Evolutionary conservation across 2,113 vertebrate species (phyloP), one percentile per base, ranked within the genome.

Genomic region (Stigmatopora argus): DNA sequence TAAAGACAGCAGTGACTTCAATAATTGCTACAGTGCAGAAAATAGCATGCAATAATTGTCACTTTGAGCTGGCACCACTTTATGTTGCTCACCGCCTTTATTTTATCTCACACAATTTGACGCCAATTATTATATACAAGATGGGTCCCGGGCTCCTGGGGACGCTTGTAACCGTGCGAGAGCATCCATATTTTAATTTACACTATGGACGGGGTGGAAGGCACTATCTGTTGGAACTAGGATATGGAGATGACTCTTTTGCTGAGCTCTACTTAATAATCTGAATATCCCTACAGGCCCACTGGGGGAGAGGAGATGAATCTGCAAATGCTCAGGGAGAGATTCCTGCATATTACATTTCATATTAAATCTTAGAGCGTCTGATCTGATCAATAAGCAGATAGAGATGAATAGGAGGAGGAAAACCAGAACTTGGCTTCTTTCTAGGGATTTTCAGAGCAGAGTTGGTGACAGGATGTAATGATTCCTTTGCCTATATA

Each of bases 241-340:
- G 80, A 84, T 83, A 84, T 87, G 84, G 85, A 88, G 88, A 91
- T 90, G 90, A 90, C 83, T 86, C 85, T 79, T 85, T 83, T 66
- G 77, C 85, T 88, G 90, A 88, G 89, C 86, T 82, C 90, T 90
- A 90, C 88, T 92, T 92, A 91, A 92, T 91, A 90, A 90, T 90
- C 88, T 74, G 87, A 90, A 89, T 85, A 88, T 91, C 90, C 88
- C 91, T 90, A 88, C 85, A 89, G 91, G 83, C 83, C 86, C 88
- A 86, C 87, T 86, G 83, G 78, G 78, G 80, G 73, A 90, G 87
- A 89, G 80, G 83, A 90, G 90, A 91, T 89, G 87, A 90, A 89
- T 84, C 73, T 85, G 72, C 1, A 72, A 85, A 85, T 86, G 87
- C 84, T 86, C 80, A 72, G 86, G 85, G 86, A 87, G 86, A 84